phyloP scores from a whole-genome alignment of 1,140 invertebrate species.

The Solenopsis invicta region DNA sequence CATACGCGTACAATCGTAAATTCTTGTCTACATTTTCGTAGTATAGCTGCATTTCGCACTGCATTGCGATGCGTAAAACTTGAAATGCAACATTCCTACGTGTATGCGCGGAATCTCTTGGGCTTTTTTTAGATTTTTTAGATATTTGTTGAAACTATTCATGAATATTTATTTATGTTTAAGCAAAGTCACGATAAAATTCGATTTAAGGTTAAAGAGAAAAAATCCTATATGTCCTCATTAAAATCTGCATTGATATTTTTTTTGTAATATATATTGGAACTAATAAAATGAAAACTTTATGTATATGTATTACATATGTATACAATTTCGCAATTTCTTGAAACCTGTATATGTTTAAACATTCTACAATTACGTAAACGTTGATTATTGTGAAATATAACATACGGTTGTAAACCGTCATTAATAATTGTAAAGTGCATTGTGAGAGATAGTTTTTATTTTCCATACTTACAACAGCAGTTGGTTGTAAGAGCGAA shows the following conservation, averaged over 20 bases:
- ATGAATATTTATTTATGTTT: neutral
- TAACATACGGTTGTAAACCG: too few relatives aligned
- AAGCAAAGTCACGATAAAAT: neutral
- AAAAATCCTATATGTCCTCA: neutral
- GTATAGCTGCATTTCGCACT: constrained; percentile 70
- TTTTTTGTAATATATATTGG: neutral
- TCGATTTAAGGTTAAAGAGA: too few relatives aligned
- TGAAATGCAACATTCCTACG: constrained; percentile 76
- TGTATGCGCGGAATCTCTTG: constrained; percentile 65
- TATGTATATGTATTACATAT: neutral
- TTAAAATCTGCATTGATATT: neutral
- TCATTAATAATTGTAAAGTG: too few relatives aligned
- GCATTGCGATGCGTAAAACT: constrained; percentile 65
- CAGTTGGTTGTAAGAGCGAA: too few relatives aligned
- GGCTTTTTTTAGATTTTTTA: constrained; percentile 23
- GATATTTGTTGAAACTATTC: constrained; percentile 45
- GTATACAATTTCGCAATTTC: neutral
- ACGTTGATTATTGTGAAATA: too few relatives aligned
- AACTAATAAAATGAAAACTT: neutral
- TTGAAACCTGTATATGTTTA: constrained; percentile 40
- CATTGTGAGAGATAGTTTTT: too few relatives aligned
- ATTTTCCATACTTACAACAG: too few relatives aligned
- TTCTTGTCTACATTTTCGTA: constrained; percentile 66
- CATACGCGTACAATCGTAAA: constrained; percentile 53
- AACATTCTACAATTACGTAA: too few relatives aligned